Base-by-base conservation (phyloP, 2,888 invertebrate species). In the Drosophila diplacantha region DNA sequence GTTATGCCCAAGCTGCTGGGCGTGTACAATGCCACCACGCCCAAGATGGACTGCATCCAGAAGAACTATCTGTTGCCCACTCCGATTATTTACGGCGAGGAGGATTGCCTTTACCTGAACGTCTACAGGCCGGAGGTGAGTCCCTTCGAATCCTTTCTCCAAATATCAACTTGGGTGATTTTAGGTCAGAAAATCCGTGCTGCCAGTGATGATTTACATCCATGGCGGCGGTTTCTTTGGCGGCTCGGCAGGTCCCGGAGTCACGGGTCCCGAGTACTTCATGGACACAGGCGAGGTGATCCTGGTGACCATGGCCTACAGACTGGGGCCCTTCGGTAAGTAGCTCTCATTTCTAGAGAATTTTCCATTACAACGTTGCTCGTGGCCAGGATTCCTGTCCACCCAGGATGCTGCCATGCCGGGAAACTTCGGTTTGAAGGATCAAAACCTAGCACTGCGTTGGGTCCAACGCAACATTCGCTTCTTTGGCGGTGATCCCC, bases 201-300 rank as follows among this genome's bases (percentile, higher is more conserved):
- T 88, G 5, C 89, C 90, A 0, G 90, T 91, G 0, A 89, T 91
- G 89, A 88, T 91, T 2, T 90, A 89, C 57, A 89, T 91, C 58
- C 89, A 90, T 74, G 90, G 90, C 38, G 91, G 91, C 0, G 91
- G 89, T 12, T 90, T 89, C 77, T 89, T 90, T 68, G 86, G 89
- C 6, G 91, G 91, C 8, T 81, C 87, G 1, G 87, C 89, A 0
- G 85, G 84, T 31, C 89, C 89, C 16, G 72, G 74, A 12, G 64
- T 89, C 16, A 80, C 87, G 29, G 90, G 90, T 3, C 90, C 91
- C 0, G 89, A 90, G 69, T 90, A 89, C 74, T 87, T 91, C 38
- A 89, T 91, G 90, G 90, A 90, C 69, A 84, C 84, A 0, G 74
- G 86, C 61, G 85, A 90, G 54, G 87, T 90, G 3, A 81, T 90